Percentiles rank a stretch among this genome's conserved stretches.
phyloP scores from a whole-genome alignment of 1,140 invertebrate genomes.

The Drosophila serrata region DNA sequence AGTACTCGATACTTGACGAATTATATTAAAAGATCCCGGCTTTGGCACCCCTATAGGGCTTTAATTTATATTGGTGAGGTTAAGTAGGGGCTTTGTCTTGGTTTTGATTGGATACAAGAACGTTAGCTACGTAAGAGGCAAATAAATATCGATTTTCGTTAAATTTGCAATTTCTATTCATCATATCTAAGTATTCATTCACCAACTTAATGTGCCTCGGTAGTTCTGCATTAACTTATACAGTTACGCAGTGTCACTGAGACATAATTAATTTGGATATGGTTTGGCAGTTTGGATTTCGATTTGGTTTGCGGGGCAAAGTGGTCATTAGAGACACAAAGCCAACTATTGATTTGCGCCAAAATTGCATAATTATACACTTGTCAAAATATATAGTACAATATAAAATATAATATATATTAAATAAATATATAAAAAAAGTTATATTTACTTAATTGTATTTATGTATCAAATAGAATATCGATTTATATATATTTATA shows the following conservation, averaged over 20 bases:
- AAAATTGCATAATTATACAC: slow-evolving; percentile 12
- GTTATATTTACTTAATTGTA: too few species aligned
- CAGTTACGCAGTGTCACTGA: slow-evolving; percentile 33
- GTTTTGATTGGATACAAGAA: neutral
- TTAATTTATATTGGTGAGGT: neutral
- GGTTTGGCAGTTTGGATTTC: slow-evolving; percentile 16
- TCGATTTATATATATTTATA: too few species aligned
- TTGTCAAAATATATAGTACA: too few species aligned
- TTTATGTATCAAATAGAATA: too few species aligned
- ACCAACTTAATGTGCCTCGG: neutral
- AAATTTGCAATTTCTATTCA: slow-evolving; percentile 67
- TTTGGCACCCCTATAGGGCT: neutral
- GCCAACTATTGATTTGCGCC: slow-evolving; percentile 19
- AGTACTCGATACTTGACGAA: slow-evolving; percentile 48
- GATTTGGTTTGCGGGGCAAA: slow-evolving; percentile 2
- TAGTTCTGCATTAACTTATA: slow-evolving; percentile 8
- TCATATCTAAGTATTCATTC: slow-evolving; percentile 50
- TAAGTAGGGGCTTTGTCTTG: neutral
- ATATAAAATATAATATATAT: too few species aligned
- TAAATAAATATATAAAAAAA: too few species aligned
- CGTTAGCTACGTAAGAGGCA: neutral
- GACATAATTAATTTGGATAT: slow-evolving; percentile 38
- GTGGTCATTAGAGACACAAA: slow-evolving; percentile 37
- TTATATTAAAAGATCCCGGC: slow-evolving; percentile 26
- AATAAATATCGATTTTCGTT: slow-evolving; percentile 29